Base-by-base conservation (phyloP, 2,113 vertebrate species). In the Telmatochromis sp. region DNA sequence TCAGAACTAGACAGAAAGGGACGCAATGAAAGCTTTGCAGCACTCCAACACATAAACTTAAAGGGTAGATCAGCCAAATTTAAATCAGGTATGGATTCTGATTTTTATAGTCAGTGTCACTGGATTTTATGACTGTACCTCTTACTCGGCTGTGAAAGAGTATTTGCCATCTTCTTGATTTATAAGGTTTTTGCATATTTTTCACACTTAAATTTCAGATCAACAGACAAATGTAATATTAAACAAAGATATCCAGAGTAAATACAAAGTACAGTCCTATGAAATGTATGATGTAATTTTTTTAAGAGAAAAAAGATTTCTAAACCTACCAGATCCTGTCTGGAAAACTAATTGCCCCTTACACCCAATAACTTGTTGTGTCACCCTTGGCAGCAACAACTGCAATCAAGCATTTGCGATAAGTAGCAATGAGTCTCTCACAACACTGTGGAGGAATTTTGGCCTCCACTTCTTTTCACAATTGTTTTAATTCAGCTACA, bases 21-120 rank as follows among this genome's bases (percentile, higher is more conserved):
- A 73, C 7, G 1, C 4, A 2, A 42, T 73, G 21, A 73, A 73
- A 73, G 68, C 40, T 1, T 21, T 73, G 1, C 40, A 45, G 68
- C 13, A 14, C 37, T 15, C 0, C 1, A 0, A 71, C n/a, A 40
- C 2, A 0, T 42, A 42, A 71, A 23, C 12, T 15, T 71, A 23
- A 6, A 23, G 37, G 7, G 21, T 42, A 71, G 37, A 42, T 71
- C 11, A 4, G n/a, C n/a, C 11, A 71, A 42, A 15, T 71, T 71
- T 42, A 71, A 71, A 42, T 71, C n/a, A 8, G 35, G 35, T 23
- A 42, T 42, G 65, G 12, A 71, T 71, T 71, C 21, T 15, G 37
- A 71, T 9, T 71, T 71, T 71, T 42, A 42, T 71, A 23, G 65
- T 14, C 65, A 7, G 37, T 26, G 13, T 10, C 65, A 71, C 7